Base-by-base conservation (phyloP, 2,797 vertebrate species). In the Gadopsis bispinosus region DNA sequence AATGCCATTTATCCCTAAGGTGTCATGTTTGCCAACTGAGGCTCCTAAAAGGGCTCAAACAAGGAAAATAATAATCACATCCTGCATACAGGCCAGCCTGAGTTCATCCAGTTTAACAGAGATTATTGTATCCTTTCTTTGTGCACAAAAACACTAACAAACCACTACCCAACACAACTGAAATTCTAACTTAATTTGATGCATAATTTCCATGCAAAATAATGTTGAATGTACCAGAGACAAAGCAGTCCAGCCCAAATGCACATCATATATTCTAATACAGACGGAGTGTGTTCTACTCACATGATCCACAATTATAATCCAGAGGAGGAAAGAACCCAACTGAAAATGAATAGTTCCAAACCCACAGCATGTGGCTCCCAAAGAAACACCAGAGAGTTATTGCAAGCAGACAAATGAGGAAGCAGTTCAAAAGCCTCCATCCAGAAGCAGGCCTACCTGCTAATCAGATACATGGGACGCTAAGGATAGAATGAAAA, bases 401-500 rank as follows among this genome's bases (percentile, higher is more conserved):
- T 66, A 5, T 19, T 71, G 72, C 82, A 73, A 68, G 79, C 78
- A 70, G 68, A 75, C 83, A 48, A 81, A 69, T 33, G 47, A 87
- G 73, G 67, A 80, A 71, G 62, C 79, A 69, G 83, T 90, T 85
- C 88, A 87, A 85, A 90, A 89, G 87, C 90, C 69, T 78, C 79
- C 83, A 79, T 89, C 72, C 83, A 75, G 86, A 69, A 86, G 77
- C 78, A 19, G 85, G 75, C 85, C 91, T 83, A 55, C 69, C 87
- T 92, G 91, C 94, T 97, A 96, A 96, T 96, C 95, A 87, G 91
- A 88, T 79, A 91, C 92, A 91, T 91, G 91, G 83, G 94, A 92
- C 69, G 90, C 96, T 95, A 97, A 96, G 94, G 96, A 97, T 97
- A 97, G 96, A 96, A 94, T 90, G 91, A 93, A 96, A 97, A 97